Evolutionary conservation across 2,888 invertebrate genomes (phyloP).

Genomic region (Adelphocoris suturalis): DNA sequence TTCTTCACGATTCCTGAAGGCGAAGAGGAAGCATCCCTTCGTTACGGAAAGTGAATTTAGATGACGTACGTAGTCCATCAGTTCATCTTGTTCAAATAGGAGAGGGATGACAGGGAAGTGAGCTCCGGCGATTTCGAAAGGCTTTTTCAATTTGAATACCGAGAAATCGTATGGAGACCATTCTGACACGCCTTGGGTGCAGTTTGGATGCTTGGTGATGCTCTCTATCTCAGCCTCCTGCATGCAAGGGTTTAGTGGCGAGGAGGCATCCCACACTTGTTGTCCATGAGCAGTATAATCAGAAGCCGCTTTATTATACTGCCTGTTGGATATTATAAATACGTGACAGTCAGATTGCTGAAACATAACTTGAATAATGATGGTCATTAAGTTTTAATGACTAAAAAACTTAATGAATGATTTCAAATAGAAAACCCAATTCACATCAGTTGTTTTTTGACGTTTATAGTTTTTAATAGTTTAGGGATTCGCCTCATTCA

Average conservation of each 20-base stretch:
- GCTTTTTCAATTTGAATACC: constrained; percentile 1
- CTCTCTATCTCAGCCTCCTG: background rate
- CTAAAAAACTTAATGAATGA: no score
- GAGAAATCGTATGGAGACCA: background rate
- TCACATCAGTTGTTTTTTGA: no score
- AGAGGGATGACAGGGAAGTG: background rate
- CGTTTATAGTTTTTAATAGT: no score
- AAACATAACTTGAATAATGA: no score
- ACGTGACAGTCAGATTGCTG: no score
- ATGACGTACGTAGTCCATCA: background rate
- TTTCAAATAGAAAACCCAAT: no score
- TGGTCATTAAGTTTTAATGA: no score
- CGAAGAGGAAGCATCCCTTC: background rate
- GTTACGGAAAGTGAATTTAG: background rate
- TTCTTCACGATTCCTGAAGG: background rate
- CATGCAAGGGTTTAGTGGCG: background rate
- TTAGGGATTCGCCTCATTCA: no score
- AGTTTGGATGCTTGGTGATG: background rate
- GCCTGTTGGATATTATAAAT: background rate
- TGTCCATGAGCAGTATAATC: background rate
- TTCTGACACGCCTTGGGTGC: background rate
- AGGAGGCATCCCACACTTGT: background rate
- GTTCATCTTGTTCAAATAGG: background rate
- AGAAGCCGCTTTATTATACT: background rate
- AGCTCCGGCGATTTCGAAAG: background rate